Evolutionary conservation across 2,888 invertebrate genomes (phyloP), one percentile per base, ranked within the genome.

Genomic region (Lissocephala sabroskyi): DNA sequence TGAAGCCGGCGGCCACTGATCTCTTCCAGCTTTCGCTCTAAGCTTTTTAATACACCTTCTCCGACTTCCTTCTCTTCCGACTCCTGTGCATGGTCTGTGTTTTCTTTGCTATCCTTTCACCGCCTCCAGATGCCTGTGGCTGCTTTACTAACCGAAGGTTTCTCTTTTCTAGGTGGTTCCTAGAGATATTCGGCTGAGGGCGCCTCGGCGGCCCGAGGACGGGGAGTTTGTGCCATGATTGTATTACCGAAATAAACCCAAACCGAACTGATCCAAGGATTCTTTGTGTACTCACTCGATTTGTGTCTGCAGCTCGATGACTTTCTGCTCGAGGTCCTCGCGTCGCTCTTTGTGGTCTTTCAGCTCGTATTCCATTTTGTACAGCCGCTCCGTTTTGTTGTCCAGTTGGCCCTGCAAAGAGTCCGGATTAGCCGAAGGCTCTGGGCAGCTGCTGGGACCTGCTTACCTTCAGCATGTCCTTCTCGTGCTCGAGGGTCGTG

Each of bases 371-470:
- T 93, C 92, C 47, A 92, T 74, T 48, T 86, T 83, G 60, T 87
- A 89, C 13, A 89, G 85, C 66, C 86, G 87, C 82, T 93, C 92
- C 11, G 92, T 90, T 82, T 92, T 93, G 48, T 88, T 87, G 77
- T 93, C 92, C 56, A 93, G 79, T 61, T 89, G 89, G 78, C 89
- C 87, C 82, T 85, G 4, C n/a, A n/a, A n/a, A n/a, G n/a, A n/a
- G n/a, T 23, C 7, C 23, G 7, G 23, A 23, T 23, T 23, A 23
- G 7, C n/a, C n/a, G n/a, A n/a, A n/a, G n/a, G n/a, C n/a, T n/a
- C n/a, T n/a, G 7, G 7, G 7, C 3, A 23, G 7, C 7, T 23
- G 3, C 4, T 5, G 23, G 23, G 23, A n/a, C 26, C 56, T n/a
- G n/a, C n/a, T 53, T 82, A 89, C 90, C 84, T 88, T 64, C 50